These are phyloP conservation scores for Podabrus alpinus DNA, from an alignment of 2,888 invertebrate genomes.

Conservation along the genomic window DNA sequence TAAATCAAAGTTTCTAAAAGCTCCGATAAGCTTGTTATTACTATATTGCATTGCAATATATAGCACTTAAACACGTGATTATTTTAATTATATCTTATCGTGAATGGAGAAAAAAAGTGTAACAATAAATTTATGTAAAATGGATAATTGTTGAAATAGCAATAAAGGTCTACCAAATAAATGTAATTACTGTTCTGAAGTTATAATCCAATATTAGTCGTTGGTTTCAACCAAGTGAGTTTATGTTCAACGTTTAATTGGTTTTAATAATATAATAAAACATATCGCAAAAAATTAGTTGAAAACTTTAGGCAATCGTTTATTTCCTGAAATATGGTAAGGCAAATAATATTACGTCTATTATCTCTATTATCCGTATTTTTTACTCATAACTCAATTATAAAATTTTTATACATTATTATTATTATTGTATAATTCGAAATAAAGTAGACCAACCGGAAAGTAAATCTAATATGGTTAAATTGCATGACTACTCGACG, in stretches of 20 bases:
- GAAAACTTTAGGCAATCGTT: neutral
- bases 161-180: neutral
- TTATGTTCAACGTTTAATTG: neutral
- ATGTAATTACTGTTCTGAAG: neutral
- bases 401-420: neutral
- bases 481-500: neutral
- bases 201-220: neutral
- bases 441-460: neutral
- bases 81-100: neutral
- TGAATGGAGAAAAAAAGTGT: neutral
- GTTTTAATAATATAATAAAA: neutral
- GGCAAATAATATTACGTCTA: neutral
- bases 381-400: neutral
- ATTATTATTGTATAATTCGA: neutral
- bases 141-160: neutral
- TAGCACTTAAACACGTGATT: neutral
- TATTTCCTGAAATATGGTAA: too few relatives aligned
- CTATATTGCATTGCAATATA: too few relatives aligned
- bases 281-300: too few relatives aligned
- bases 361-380: neutral
- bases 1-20: neutral
- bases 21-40: neutral
- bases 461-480: neutral
- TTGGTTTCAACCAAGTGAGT: neutral
- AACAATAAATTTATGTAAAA: neutral